Evolutionary conservation across 2,113 vertebrate genomes (phyloP).

Genomic region (Tinamus guttatus): DNA sequence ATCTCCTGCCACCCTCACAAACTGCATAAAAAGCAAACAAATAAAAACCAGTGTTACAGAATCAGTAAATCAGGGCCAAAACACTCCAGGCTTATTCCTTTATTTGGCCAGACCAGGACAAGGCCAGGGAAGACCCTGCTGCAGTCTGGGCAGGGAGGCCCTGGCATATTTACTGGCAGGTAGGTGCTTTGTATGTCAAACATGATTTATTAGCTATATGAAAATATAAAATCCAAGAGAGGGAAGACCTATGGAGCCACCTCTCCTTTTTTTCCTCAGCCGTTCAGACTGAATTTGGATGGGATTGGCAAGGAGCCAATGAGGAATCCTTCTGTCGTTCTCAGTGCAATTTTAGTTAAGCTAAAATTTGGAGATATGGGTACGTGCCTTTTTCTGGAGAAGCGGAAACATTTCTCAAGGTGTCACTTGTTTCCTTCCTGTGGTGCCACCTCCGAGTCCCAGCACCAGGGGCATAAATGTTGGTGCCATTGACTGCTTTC

Average conservation of each 20-base stretch:
- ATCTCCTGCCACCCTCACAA: background rate
- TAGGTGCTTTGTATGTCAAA: background rate
- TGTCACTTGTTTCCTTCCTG: background rate
- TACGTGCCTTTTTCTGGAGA: background rate
- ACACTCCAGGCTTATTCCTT: background rate
- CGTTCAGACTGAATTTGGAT: background rate
- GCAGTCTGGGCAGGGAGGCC: background rate
- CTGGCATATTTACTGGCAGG: background rate
- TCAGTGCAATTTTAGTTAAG: background rate
- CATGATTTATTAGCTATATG: background rate
- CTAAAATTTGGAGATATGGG: too few relatives aligned
- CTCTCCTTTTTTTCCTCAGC: background rate
- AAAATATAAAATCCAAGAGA: background rate
- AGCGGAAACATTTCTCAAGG: background rate
- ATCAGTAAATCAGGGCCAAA: background rate
- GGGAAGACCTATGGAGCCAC: background rate
- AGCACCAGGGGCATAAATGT: background rate
- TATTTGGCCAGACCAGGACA: background rate
- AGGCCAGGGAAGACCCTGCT: background rate
- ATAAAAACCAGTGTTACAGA: accelerated
- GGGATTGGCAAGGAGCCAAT: background rate
- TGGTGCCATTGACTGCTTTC: background rate
- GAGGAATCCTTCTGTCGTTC: background rate
- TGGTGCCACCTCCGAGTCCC: accelerated
- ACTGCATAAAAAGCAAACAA: background rate